Percentiles rank a stretch among this genome's conserved stretches.
Conservation (phyloP, 1,140 invertebrate species). For the Neuroterus valhalla region DNA sequence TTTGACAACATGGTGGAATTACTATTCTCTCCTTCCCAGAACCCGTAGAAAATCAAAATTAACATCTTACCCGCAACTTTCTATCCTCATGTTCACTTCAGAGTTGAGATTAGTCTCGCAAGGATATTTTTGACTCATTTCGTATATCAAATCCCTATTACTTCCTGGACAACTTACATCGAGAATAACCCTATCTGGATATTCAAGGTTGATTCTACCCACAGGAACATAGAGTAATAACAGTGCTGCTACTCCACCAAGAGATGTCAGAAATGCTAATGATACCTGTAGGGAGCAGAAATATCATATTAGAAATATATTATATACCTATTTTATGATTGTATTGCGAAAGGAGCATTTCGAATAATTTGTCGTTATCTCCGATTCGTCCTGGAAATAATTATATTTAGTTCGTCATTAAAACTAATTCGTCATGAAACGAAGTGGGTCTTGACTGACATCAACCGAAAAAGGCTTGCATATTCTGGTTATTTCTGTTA, state of each 20-base stretch:
- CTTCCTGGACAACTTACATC: slow-evolving; percentile 73
- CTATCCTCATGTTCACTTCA: slow-evolving; percentile 57
- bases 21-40: too few species aligned
- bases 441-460: too few species aligned
- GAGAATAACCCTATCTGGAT: slow-evolving; percentile 79
- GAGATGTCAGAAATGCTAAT: slow-evolving; percentile 80
- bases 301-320: slow-evolving; percentile 7
- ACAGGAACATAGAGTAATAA: slow-evolving; percentile 82
- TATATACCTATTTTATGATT: neutral
- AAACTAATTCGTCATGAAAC: too few species aligned
- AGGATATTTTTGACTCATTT: slow-evolving; percentile 75
- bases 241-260: slow-evolving; percentile 81
- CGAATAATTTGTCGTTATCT: too few species aligned
- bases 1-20: too few species aligned
- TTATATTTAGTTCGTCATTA: too few species aligned
- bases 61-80: slow-evolving; percentile 68
- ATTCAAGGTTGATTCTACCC: slow-evolving; percentile 80
- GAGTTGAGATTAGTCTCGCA: slow-evolving; percentile 68
- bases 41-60: slow-evolving; percentile 23
- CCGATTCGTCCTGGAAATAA: too few species aligned
- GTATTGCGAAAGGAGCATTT: too few species aligned
- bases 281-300: slow-evolving; percentile 76
- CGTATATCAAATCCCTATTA: slow-evolving; percentile 65
- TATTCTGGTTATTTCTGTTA: too few species aligned
- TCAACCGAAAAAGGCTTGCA: too few species aligned